Evolutionary conservation across 2,797 vertebrate species (phyloP).

Genomic region (Pelobates cultripes): DNA sequence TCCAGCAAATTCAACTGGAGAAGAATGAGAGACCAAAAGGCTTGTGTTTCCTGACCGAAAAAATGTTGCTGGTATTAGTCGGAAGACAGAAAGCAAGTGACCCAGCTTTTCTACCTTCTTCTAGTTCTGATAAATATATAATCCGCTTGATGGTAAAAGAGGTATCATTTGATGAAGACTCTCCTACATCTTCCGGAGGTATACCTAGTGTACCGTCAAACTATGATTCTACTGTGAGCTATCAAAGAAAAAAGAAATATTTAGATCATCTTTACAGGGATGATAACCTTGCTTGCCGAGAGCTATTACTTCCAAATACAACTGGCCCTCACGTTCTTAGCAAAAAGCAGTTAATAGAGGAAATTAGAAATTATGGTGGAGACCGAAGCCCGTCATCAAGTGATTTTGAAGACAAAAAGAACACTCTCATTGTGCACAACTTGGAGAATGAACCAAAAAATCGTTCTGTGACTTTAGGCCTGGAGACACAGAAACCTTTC

Average conservation of each 20-base stretch:
- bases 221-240: slow-evolving; percentile 69
- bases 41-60: slow-evolving; percentile 84
- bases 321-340: slow-evolving; percentile 72
- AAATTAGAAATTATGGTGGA: slow-evolving; percentile 72
- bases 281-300: slow-evolving; percentile 71
- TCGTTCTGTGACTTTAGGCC: slow-evolving; percentile 71
- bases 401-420: slow-evolving; percentile 76
- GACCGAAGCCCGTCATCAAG: slow-evolving; percentile 77
- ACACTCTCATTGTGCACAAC: slow-evolving; percentile 73
- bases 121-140: slow-evolving; percentile 86
- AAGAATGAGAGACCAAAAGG: slow-evolving; percentile 88
- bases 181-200: slow-evolving; percentile 58
- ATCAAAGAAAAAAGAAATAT: slow-evolving; percentile 77
- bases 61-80: slow-evolving; percentile 84
- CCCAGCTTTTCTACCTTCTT: slow-evolving; percentile 80
- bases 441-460: slow-evolving; percentile 79
- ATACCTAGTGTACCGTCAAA: slow-evolving; percentile 58
- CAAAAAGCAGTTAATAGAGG: slow-evolving; percentile 81
- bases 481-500: slow-evolving; percentile 74
- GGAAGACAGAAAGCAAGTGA: slow-evolving; percentile 84
- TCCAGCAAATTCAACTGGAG: slow-evolving; percentile 88
- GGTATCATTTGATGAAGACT: slow-evolving; percentile 75
- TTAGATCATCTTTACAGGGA: slow-evolving; percentile 80
- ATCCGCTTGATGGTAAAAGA: slow-evolving; percentile 80
- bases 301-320: slow-evolving; percentile 79